These are phyloP conservation scores for Picus viridis DNA, from an alignment of 2,797 vertebrate species.

Conservation along the genomic window DNA sequence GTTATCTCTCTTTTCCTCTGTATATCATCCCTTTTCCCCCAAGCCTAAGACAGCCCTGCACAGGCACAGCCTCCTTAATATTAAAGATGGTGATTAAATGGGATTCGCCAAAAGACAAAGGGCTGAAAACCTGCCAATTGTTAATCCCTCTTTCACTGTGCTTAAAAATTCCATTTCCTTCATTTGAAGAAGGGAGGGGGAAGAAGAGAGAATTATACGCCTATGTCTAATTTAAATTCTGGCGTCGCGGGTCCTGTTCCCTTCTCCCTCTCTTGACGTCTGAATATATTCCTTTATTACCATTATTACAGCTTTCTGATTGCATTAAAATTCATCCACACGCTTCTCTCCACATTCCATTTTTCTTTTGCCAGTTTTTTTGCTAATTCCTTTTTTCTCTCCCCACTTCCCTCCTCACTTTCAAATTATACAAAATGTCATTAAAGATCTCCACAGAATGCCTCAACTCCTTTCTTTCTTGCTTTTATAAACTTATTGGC, in stretches of 20 bases:
- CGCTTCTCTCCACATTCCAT: conserved; percentile 69
- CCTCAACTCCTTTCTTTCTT: conserved; percentile 27
- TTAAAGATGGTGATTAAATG: conserved; percentile 76
- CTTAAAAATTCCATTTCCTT: conserved; percentile 80
- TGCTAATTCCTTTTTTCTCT: conserved; percentile 60
- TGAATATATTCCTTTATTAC: conserved; percentile 82
- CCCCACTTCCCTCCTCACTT: conserved; percentile 41
- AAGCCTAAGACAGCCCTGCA: conserved; percentile 35
- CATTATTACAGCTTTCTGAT: conserved; percentile 81
- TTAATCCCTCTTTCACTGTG: conserved; percentile 71
- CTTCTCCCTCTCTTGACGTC: conserved; percentile 77
- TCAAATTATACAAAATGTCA: conserved; percentile 66
- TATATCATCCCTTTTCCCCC: conserved; percentile 64
- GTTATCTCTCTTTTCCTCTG: conserved; percentile 66
- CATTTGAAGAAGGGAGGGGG: conserved; percentile 63
- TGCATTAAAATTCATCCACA: conserved; percentile 83
- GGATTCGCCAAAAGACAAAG: conserved; percentile 77
- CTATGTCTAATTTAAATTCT: conserved; percentile 78
- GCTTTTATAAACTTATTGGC: conserved; percentile 39
- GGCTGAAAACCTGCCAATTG: conserved; percentile 69
- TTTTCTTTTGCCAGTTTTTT: conserved; percentile 70
- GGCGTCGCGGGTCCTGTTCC: conserved; percentile 60
- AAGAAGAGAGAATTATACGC: conserved; percentile 58
- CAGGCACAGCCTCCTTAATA: conserved; percentile 73
- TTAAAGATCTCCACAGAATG: conserved; percentile 63